Conservation (phyloP, 2,113 vertebrate species). For the Stegastes partitus region DNA sequence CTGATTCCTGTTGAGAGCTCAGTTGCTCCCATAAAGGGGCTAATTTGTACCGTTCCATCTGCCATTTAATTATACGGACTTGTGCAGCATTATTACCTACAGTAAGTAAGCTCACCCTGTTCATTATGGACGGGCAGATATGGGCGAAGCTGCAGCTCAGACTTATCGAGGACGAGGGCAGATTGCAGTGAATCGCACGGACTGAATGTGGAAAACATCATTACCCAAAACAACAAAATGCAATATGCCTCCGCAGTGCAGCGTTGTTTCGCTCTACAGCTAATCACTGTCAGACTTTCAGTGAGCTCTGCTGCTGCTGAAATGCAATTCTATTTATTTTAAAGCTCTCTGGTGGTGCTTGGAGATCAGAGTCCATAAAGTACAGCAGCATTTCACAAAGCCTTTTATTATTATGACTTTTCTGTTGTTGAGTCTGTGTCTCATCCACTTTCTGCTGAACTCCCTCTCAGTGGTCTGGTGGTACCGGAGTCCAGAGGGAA, state of each 20-base stretch:
- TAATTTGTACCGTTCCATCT: constrained; percentile 19
- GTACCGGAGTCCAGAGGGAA: constrained; percentile 91
- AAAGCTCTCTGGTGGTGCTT: neutral
- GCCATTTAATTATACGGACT: constrained; percentile 17
- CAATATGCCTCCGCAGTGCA: neutral
- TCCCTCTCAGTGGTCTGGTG: constrained; percentile 89
- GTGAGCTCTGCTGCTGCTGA: neutral
- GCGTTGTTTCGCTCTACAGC: constrained; percentile 13
- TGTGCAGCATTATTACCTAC: constrained; percentile 19
- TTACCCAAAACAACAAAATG: constrained; percentile 18
- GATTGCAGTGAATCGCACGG: constrained; percentile 9
- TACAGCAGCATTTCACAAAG: neutral
- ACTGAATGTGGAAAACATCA: constrained; percentile 35
- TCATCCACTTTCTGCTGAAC: constrained; percentile 8
- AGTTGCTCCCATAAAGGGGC: constrained; percentile 2
- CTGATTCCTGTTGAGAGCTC: constrained; percentile 25
- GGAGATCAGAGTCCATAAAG: constrained; percentile 8
- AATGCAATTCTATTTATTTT: constrained; percentile 17
- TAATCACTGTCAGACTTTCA: constrained; percentile 38
- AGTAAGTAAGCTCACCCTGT: constrained; percentile 18
- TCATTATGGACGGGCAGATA: constrained; percentile 15
- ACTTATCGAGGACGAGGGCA: neutral
- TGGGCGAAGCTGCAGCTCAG: no score
- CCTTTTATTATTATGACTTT: constrained; percentile 9
- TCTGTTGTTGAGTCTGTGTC: neutral